These are phyloP conservation scores for Latrodectus geometricus DNA, from an alignment of 1,140 invertebrate species.

Conservation along the genomic window DNA sequence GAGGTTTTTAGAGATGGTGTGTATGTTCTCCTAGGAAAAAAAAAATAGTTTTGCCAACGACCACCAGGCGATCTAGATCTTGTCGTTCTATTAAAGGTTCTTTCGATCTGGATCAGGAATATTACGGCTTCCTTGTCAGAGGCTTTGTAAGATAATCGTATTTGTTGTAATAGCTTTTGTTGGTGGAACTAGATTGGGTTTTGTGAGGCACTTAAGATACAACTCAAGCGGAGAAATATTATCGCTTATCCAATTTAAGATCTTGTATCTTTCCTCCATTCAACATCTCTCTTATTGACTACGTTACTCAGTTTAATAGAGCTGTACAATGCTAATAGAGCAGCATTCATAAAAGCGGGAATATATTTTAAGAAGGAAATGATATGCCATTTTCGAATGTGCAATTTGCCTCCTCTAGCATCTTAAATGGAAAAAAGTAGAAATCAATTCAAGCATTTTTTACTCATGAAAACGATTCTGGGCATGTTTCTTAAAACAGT, in stretches of 20 bases:
- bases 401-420: too few relatives aligned
- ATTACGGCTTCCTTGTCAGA: background rate
- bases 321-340: background rate
- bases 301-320: background rate
- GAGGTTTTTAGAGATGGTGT: slow-evolving; percentile 3
- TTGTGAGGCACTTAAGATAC: background rate
- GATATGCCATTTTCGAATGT: too few relatives aligned
- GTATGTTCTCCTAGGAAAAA: too few relatives aligned
- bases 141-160: background rate
- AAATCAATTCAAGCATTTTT: too few relatives aligned
- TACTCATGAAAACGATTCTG: too few relatives aligned
- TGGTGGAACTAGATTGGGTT: background rate
- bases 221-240: background rate
- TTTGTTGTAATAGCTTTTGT: background rate
- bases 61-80: background rate
- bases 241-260: background rate
- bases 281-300: background rate
- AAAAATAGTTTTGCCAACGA: background rate
- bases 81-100: background rate
- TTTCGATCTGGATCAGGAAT: background rate
- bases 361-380: too few relatives aligned
- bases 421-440: too few relatives aligned
- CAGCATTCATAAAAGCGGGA: too few relatives aligned
- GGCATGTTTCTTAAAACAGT: too few relatives aligned
- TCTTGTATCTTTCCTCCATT: background rate